Base-by-base conservation (phyloP, 2,888 invertebrate species). In the Rotaria magnacalcarata region DNA sequence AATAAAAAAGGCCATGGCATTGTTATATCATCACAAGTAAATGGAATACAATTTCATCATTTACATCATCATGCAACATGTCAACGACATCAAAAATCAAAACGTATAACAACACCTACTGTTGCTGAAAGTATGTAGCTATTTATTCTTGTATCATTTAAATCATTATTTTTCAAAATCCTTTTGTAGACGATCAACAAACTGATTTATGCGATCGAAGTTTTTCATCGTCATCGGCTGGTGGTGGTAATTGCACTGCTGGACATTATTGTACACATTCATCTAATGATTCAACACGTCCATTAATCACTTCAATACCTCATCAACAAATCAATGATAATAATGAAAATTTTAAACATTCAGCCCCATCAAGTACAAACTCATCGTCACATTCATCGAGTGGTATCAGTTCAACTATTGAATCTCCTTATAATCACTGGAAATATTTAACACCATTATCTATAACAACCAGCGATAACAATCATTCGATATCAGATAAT, bases 341-440 rank as follows among this genome's bases (percentile, higher is more conserved):
- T 67, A 67, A 11, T n/a, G 34, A 34, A 27, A 67, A n/a, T n/a
- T 27, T 27, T 34, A 34, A 34, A 27, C 27, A n/a, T 47, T 80
- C 47, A 47, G 80, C 80, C 24, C 80, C 43, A 47, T 2, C 47
- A 80, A 80, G 80, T 80, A 80, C 80, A 80, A 47, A 47, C 14
- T 80, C 80, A 80, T 67, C 67, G 8, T 67, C 67, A 27, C 43
- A 80, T 80, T 80, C 80, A 80, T 80, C 80, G 19, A 80, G 80
- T n/a, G 80, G 80, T 80, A 43, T 80, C n/a, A 47, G 80, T n/a
- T 80, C 80, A n/a, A 24, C 47, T 3, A 47, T 80, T 5, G 80
- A 80, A 80, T 80, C 80, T 80, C 80, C 80, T 43, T 80, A 80
- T 80, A 47, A 43, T 80, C 47, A 47, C 47, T 80, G 80, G 80